These are phyloP conservation scores for Mus caroli DNA, from an alignment of 2,797 vertebrate genomes.

Conservation along the genomic window DNA sequence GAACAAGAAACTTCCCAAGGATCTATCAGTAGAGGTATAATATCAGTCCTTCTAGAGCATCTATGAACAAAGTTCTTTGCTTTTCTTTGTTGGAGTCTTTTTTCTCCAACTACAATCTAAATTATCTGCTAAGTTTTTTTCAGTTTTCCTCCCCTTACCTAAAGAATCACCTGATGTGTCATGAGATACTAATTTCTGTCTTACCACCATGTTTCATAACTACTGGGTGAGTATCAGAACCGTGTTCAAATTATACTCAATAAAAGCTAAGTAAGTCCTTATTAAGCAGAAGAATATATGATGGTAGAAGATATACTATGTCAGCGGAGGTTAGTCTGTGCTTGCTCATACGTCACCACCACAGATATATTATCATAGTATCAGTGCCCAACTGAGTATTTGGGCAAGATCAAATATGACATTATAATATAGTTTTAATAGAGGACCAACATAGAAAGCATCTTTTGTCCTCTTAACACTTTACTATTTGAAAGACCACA, in stretches of 20 bases:
- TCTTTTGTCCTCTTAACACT: background rate
- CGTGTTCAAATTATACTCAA: background rate
- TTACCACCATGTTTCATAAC: background rate
- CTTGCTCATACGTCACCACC: background rate
- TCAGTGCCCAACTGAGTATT: background rate
- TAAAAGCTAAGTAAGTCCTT: background rate
- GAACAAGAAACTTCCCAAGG: accelerated
- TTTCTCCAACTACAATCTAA: background rate
- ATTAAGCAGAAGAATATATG: background rate
- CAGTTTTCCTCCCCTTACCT: background rate
- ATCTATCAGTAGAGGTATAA: background rate
- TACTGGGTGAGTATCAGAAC: background rate
- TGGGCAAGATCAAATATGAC: background rate
- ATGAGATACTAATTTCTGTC: background rate
- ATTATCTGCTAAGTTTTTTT: background rate
- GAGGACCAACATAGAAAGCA: background rate
- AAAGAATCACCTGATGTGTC: background rate
- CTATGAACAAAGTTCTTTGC: background rate
- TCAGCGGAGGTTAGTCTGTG: background rate
- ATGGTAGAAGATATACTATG: background rate
- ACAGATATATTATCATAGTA: background rate
- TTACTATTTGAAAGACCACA: constrained; percentile 37
- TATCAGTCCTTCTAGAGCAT: background rate
- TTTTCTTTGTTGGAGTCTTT: background rate
- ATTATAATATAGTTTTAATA: background rate